These are phyloP conservation scores for Bombus sibiricus DNA, from an alignment of 1,140 invertebrate species.

Conservation along the genomic window DNA sequence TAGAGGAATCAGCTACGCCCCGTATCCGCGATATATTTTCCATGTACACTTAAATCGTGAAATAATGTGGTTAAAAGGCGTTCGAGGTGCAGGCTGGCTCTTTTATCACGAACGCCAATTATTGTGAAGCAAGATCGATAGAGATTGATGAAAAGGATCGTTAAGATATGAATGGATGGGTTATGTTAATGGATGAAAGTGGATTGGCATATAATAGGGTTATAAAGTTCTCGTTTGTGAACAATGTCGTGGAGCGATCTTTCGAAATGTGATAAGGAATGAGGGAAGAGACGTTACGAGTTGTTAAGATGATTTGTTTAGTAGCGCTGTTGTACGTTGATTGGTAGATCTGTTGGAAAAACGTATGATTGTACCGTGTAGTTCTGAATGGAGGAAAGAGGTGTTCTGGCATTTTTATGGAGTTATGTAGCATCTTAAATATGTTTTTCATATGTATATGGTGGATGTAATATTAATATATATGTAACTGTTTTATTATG, in stretches of 20 bases:
- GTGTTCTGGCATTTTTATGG: too few species aligned
- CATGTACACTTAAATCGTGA: slow-evolving; percentile 35
- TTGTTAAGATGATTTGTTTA: background rate
- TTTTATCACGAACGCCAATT: slow-evolving; percentile 43
- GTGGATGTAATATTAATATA: too few species aligned
- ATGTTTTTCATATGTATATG: background rate
- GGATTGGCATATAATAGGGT: background rate
- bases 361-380: background rate
- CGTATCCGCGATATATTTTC: slow-evolving; percentile 5
- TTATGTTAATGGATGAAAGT: slow-evolving; percentile 39
- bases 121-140: slow-evolving; percentile 69
- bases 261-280: background rate
- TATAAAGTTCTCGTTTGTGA: slow-evolving; percentile 47
- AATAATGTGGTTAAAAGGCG: slow-evolving; percentile 57
- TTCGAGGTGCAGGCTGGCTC: slow-evolving; percentile 10
- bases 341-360: background rate
- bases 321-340: background rate
- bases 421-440: background rate
- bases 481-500: too few species aligned
- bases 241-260: background rate
- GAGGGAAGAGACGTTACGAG: background rate
- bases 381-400: background rate
- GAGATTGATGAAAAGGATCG: slow-evolving; percentile 51
- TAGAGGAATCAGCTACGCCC: slow-evolving; percentile 45
- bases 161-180: slow-evolving; percentile 45